These are phyloP conservation scores for Chaetophractus vellerosus DNA, from an alignment of 2,797 vertebrate genomes.

Conservation along the genomic window DNA sequence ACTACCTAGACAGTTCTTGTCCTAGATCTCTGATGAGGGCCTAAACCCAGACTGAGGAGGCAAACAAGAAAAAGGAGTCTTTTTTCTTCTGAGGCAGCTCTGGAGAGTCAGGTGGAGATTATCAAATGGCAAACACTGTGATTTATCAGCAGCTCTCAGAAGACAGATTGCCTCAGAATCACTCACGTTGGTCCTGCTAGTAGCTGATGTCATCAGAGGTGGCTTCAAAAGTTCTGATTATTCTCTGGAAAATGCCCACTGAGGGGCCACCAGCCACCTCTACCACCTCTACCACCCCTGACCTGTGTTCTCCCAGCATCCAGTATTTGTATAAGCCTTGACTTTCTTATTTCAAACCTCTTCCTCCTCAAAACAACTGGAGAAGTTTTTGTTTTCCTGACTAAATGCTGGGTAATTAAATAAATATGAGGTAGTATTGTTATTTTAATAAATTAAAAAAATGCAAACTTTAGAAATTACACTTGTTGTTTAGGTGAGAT, in stretches of 20 bases:
- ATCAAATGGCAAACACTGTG: not conserved
- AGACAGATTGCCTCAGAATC: no score
- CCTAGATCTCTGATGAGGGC: no score
- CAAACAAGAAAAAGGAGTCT: not conserved
- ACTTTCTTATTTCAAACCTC: not conserved
- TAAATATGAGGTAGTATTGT: not conserved
- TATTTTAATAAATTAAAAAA: not conserved
- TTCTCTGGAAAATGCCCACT: not conserved
- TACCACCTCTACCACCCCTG: not conserved
- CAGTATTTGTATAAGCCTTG: not conserved
- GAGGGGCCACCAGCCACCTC: fast-evolving
- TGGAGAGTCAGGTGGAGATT: not conserved
- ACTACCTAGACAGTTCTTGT: not conserved
- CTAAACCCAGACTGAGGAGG: not conserved
- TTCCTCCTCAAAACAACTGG: not conserved
- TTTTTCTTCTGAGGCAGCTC: not conserved
- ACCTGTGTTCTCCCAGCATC: not conserved
- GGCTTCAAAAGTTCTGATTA: no score
- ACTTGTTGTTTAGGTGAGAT: not conserved
- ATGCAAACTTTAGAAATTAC: not conserved
- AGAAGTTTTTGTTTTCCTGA: not conserved
- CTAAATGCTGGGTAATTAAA: not conserved
- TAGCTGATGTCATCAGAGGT: not conserved
- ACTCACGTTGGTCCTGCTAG: no score
- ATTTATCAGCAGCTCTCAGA: not conserved